Conservation (phyloP, 2,797 vertebrate genomes). For the Lagodon rhomboides region DNA sequence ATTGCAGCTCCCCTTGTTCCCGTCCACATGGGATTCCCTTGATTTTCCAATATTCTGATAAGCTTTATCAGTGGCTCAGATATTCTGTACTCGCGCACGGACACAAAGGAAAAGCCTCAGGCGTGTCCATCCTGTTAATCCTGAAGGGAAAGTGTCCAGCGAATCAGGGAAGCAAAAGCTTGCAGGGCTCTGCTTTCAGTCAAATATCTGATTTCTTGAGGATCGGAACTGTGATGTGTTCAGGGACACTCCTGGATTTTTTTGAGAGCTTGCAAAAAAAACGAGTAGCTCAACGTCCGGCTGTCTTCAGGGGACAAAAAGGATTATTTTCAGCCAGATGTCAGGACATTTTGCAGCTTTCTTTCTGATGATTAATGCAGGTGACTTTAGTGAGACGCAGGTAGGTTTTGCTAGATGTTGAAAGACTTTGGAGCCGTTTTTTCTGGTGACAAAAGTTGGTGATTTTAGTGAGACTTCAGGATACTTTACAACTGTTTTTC, state of each 20-base stretch:
- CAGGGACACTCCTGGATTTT: not conserved
- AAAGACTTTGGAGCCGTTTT: too few species aligned
- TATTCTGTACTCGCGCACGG: not conserved
- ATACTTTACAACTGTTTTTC: too few species aligned
- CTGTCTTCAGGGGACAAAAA: too few species aligned
- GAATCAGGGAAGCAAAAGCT: not conserved
- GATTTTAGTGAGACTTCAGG: too few species aligned
- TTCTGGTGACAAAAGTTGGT: too few species aligned
- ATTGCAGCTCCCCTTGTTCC: not conserved
- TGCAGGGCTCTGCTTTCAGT: not conserved
- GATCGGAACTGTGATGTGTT: not conserved
- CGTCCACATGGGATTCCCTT: constrained; percentile 10
- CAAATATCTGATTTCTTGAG: not conserved
- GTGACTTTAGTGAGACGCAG: too few species aligned
- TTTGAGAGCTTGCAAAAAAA: not conserved
- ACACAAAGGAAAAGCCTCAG: constrained; percentile 6
- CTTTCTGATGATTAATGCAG: too few species aligned
- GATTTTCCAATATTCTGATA: constrained; percentile 59
- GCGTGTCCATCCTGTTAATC: constrained; percentile 13
- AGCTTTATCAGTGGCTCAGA: constrained; percentile 24
- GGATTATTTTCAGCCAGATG: too few species aligned
- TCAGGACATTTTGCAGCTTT: too few species aligned
- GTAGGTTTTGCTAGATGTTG: too few species aligned
- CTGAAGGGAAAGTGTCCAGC: not conserved
- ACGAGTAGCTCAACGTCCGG: not conserved